Percentiles rank a stretch among this genome's conserved stretches.
phyloP scores from a whole-genome alignment of 1,140 invertebrate species.

The Riptortus pedestris region DNA sequence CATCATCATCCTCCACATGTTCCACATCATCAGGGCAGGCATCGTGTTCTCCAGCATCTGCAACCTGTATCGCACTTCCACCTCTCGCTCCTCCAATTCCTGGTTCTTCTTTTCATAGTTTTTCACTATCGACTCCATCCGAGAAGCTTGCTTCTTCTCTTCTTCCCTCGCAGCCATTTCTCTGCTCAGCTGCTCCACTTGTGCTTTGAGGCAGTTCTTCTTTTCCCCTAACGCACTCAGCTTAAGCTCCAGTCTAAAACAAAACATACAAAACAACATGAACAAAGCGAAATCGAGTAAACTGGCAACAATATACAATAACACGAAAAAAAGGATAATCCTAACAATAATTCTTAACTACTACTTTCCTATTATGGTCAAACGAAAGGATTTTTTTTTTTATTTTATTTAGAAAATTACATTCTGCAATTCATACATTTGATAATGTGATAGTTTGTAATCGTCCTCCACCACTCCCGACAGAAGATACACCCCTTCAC shows the following conservation, averaged over 20 bases:
- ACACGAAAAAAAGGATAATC: too few species aligned
- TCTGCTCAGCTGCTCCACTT: constrained; percentile 29
- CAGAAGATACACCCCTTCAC: too few species aligned
- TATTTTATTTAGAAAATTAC: too few species aligned
- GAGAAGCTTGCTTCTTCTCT: constrained; percentile 27
- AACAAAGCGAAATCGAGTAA: too few species aligned
- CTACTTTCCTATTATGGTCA: too few species aligned
- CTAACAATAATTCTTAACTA: too few species aligned
- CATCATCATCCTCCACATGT: constrained; percentile 39
- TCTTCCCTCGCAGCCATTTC: constrained; percentile 31
- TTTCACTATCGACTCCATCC: constrained; percentile 31
- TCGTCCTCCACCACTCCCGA: too few species aligned
- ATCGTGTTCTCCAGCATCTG: constrained; percentile 51
- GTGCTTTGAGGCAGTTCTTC: constrained; percentile 32
- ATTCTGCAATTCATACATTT: too few species aligned
- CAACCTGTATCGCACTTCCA: constrained; percentile 46
- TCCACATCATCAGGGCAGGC: constrained; percentile 52
- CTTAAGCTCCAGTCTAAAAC: constrained; percentile 33
- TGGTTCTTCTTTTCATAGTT: constrained; percentile 47
- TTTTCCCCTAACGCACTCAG: constrained; percentile 32
- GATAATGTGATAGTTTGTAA: too few species aligned
- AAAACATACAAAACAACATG: constrained; percentile 8
- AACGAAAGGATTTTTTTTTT: too few species aligned
- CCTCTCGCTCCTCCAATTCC: constrained; percentile 46
- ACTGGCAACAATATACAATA: too few species aligned